Percentiles rank a stretch among this genome's conserved stretches.
These are phyloP conservation scores for Tylochromis polylepis DNA, from an alignment of 2,113 vertebrate genomes.

Conservation along the genomic window DNA sequence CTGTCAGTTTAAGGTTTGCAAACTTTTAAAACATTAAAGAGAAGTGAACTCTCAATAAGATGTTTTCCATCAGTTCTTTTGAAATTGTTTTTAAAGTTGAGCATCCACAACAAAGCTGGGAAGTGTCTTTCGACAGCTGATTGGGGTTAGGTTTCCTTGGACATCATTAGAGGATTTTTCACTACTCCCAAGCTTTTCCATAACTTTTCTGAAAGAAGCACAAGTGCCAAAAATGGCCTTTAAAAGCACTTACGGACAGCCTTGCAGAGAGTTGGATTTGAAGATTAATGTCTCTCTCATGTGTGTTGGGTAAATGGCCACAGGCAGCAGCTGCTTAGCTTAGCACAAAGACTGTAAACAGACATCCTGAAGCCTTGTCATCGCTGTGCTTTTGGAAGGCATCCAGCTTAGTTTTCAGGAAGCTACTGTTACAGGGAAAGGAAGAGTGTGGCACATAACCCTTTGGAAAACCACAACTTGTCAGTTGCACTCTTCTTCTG, in stretches of 20 bases:
- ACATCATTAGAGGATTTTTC: not conserved
- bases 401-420: not conserved
- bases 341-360: not conserved
- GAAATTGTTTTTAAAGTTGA: not conserved
- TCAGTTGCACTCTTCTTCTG: not conserved
- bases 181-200: not conserved
- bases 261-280: not conserved
- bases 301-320: not conserved
- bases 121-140: not conserved
- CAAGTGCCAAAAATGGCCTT: not conserved
- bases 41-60: not conserved
- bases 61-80: fast-evolving
- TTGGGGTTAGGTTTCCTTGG: not conserved
- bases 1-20: not conserved
- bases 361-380: not conserved
- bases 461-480: not conserved
- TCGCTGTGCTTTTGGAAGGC: not conserved
- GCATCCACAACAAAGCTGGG: not conserved
- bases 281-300: not conserved
- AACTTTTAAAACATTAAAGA: not conserved
- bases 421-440: not conserved
- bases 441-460: not conserved
- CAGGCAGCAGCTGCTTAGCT: not conserved
- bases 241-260: not conserved
- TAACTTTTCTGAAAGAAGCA: not conserved